Evolutionary conservation across 2,113 vertebrate genomes (phyloP), one percentile per base, ranked within the genome.

Genomic region (Daboia siamensis): DNA sequence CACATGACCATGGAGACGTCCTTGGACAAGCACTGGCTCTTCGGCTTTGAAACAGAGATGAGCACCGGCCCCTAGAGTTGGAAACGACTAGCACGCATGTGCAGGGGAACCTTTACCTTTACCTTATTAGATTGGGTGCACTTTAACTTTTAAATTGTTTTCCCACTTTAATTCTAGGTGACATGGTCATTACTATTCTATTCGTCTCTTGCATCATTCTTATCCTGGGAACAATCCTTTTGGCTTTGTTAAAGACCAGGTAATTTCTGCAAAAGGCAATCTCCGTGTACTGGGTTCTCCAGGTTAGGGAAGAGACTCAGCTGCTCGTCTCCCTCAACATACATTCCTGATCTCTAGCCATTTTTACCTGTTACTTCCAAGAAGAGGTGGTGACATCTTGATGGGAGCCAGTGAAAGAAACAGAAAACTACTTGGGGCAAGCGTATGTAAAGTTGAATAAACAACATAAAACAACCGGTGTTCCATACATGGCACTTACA

Each of bases 161-260:
- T 29, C n/a, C 24, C 92, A 90, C 95, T 97, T 95, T 94, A 46
- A 94, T 96, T 93, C 29, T 96, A 99, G 98, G 98, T 97, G 96
- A 98, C 93, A 91, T 96, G 2, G 89, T 98, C 89, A 98, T 97
- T 90, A 91, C 94, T 59, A 87, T 98, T 95, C 90, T 96, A 51
- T 97, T 96, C 29, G 93, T 97, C 87, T 94, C 98, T 59, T 97
- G 98, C 90, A 95, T 97, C 95, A 96, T 97, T 69, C 94, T 98
- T 51, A 93, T 97, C 93, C 86, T 98, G 90, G 95, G 98, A 93
- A 97, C 97, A 92, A 95, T 98, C 93, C 90, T 98, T 48, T 90
- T 98, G 94, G 92, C 98, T 95, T 93, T 98, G 54, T 94, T 96
- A 93, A 98, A 97, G 94, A 97, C 98, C 92, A 97, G 98, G 99